A percentile compares a stretch with the other conserved stretches of the same genome.
phyloP scores from a whole-genome alignment of 2,888 invertebrate species.

The Acleris laterana region DNA sequence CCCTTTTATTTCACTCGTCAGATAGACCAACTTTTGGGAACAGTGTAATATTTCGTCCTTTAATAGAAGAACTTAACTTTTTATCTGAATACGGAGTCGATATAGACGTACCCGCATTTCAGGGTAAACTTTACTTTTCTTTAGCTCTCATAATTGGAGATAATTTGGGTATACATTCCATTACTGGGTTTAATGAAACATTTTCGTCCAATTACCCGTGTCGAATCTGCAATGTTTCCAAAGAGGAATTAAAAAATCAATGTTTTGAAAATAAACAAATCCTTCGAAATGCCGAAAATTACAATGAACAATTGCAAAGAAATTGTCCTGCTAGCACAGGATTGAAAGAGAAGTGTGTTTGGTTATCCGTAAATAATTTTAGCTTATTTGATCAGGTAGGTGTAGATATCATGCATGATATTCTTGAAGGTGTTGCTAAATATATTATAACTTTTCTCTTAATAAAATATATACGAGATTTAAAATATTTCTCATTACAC shows the following conservation, averaged over 20 bases:
- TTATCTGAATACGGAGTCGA: constrained; percentile 1
- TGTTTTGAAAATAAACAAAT: neutral
- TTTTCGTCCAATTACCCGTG: constrained; percentile 30
- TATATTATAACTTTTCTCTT: constrained; percentile 11
- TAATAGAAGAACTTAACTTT: constrained; percentile 29
- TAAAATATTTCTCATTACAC: constrained; percentile 20
- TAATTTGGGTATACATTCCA: constrained; percentile 34
- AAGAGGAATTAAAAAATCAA: constrained; percentile 13
- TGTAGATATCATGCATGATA: too few relatives aligned
- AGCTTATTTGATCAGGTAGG: constrained; percentile 32
- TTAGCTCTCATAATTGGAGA: constrained; percentile 36
- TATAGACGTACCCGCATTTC: constrained; percentile 9
- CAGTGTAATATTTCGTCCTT: constrained; percentile 14
- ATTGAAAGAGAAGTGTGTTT: constrained; percentile 38
- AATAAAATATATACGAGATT: neutral
- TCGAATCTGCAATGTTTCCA: constrained; percentile 41
- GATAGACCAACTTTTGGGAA: constrained; percentile 26
- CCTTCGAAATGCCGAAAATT: too few relatives aligned
- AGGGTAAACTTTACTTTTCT: constrained; percentile 28
- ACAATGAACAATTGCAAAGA: neutral
- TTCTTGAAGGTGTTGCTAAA: constrained; percentile 11
- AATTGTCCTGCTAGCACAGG: constrained; percentile 21
- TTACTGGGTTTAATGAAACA: constrained; percentile 1
- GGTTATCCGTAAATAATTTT: constrained; percentile 30
- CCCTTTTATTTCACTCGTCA: constrained; percentile 21